A percentile compares a stretch with the other conserved stretches of the same genome.
Conservation (phyloP, 2,113 vertebrate species). For the human (Homo sapiens) region GRCh38 chr13:42780001-42780500, state of each 20-base stretch:
- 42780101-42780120: background rate
- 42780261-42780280: background rate
- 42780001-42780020: background rate
- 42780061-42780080: background rate
- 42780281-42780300: background rate
- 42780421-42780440: background rate
- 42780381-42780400: background rate
- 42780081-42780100: background rate
- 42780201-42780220: background rate
- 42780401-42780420: background rate
- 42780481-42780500: background rate
- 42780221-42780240: background rate
- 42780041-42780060: background rate
- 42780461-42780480: background rate
- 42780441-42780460: background rate
- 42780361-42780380: background rate
- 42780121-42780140: background rate
- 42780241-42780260: background rate
- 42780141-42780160: background rate
- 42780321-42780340: background rate
- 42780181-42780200: background rate
- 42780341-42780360: background rate
- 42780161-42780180: background rate
- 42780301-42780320: background rate
- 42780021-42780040: background rate